A percentile compares a stretch with the other conserved stretches of the same genome.
phyloP scores from a whole-genome alignment of 2,113 vertebrate genomes.

The Eleginops maclovinus region DNA sequence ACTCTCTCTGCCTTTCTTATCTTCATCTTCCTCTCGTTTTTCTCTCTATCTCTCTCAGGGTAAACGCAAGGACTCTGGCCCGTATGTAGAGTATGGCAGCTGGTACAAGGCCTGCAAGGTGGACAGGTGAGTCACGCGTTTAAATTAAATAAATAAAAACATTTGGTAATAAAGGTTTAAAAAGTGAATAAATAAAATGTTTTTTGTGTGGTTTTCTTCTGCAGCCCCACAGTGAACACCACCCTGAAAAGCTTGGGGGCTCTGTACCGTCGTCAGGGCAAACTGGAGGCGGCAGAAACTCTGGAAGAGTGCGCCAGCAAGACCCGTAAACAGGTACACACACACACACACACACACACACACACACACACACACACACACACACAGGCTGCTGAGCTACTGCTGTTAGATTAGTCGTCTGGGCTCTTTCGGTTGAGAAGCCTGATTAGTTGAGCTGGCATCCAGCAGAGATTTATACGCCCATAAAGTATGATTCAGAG shows the following conservation, averaged over 20 bases:
- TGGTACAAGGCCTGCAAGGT: conserved; percentile 94
- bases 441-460: conserved; percentile 4
- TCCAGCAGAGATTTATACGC: conserved; percentile 29
- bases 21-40: neutral
- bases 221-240: conserved; percentile 90
- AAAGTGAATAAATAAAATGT: neutral
- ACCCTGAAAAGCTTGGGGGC: conserved; percentile 90
- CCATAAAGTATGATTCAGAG: conserved; percentile 28
- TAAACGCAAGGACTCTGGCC: conserved; percentile 83
- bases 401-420: conserved; percentile 8
- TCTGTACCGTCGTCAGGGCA: conserved; percentile 92
- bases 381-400: neutral
- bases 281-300: conserved; percentile 90
- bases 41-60: conserved; percentile 72
- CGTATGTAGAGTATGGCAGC: conserved; percentile 89
- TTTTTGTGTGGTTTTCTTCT: neutral
- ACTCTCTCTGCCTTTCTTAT: neutral
- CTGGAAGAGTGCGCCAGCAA: conserved; percentile 91
- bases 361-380: neutral
- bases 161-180: neutral
- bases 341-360: no score
- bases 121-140: conserved; percentile 84
- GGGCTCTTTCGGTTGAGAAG: neutral
- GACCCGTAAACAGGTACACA: conserved; percentile 88
- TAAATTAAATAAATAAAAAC: neutral